Evolutionary conservation across 2,888 invertebrate species (phyloP).

Genomic region (Gymnocheta viridis): DNA sequence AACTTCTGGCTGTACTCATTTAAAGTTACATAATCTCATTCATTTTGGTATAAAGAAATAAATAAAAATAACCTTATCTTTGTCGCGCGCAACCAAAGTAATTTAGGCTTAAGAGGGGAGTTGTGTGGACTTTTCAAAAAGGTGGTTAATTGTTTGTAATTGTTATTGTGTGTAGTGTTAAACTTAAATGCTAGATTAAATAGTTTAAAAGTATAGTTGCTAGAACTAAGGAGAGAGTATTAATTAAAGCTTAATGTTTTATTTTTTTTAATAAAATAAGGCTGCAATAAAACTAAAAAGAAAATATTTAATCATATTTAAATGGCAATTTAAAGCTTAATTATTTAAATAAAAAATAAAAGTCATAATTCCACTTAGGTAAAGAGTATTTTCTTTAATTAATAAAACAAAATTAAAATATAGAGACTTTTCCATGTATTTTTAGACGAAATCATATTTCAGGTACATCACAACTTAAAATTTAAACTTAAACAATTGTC

Average conservation of each 20-base stretch:
- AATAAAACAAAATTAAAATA: slow-evolving; percentile 28
- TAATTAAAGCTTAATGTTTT: slow-evolving; percentile 61
- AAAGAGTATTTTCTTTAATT: slow-evolving; percentile 38
- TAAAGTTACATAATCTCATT: neutral
- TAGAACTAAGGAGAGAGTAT: neutral
- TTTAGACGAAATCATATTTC: slow-evolving; percentile 80
- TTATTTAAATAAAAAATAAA: slow-evolving; percentile 50
- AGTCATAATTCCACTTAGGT: slow-evolving; percentile 40
- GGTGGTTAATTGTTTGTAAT: slow-evolving; percentile 42
- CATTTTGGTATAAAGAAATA: neutral
- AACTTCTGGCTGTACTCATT: neutral
- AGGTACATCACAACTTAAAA: slow-evolving; percentile 82
- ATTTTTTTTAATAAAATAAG: slow-evolving; percentile 40
- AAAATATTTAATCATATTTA: slow-evolving; percentile 3
- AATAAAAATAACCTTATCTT: neutral
- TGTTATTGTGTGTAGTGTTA: slow-evolving; percentile 7
- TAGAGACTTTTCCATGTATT: slow-evolving; percentile 44
- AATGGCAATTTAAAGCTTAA: slow-evolving; percentile 80
- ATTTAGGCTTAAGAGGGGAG: neutral
- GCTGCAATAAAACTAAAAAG: slow-evolving; percentile 32
- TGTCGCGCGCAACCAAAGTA: neutral
- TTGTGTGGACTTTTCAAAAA: slow-evolving; percentile 20
- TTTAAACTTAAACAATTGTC: slow-evolving; percentile 76
- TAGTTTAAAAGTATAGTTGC: neutral
- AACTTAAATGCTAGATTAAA: slow-evolving; percentile 41